These are phyloP conservation scores for Hyalella azteca DNA, from an alignment of 2,888 invertebrate species.

Conservation along the genomic window DNA sequence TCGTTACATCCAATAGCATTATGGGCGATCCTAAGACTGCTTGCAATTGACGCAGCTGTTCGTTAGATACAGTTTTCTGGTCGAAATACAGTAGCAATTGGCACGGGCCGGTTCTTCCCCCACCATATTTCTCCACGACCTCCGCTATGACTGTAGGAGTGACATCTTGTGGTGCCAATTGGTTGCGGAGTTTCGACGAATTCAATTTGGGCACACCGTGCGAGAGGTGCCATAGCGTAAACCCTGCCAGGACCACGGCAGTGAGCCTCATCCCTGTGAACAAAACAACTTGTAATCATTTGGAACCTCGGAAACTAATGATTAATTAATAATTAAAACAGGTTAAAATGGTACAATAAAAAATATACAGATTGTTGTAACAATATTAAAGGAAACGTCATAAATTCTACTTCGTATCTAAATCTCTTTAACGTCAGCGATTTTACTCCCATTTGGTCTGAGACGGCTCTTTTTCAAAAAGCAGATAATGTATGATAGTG, in stretches of 20 bases:
- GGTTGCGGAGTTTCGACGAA: neutral
- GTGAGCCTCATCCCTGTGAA: neutral
- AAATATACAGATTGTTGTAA: no score
- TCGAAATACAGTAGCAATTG: conserved; percentile 50
- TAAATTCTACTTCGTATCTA: no score
- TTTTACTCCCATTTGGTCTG: no score
- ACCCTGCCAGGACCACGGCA: neutral
- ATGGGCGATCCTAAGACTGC: conserved; percentile 38
- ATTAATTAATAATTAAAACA: no score
- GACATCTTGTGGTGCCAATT: neutral
- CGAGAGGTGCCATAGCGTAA: neutral
- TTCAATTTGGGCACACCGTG: neutral
- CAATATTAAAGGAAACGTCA: no score
- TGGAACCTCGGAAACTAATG: no score
- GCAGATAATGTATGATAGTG: no score
- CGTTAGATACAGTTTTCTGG: conserved; percentile 36
- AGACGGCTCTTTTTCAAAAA: no score
- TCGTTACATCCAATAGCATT: conserved; percentile 46
- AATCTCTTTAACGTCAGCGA: no score
- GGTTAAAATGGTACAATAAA: no score
- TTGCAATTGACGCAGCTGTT: conserved; percentile 27
- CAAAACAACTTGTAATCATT: no score
- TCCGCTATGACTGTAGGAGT: conserved; percentile 36
- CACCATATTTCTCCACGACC: conserved; percentile 41
- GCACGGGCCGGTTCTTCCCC: conserved; percentile 38